Evolutionary conservation across 2,888 invertebrate genomes (phyloP), one percentile per base, ranked within the genome.

Genomic region (Listrodromus nycthemerus): DNA sequence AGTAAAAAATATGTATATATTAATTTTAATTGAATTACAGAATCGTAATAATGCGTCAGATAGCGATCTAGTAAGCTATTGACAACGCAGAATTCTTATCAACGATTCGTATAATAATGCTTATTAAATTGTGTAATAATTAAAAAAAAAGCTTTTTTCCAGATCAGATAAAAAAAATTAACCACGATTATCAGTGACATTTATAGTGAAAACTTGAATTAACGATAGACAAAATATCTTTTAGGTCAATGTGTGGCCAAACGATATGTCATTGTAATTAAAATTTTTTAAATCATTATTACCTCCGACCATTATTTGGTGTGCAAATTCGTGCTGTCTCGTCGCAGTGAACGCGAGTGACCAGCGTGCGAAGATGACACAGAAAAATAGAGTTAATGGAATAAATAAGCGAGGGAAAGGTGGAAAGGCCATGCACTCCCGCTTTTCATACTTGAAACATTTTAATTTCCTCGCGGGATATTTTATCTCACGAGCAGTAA

Each of bases 401-500:
- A 80, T 83, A 80, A 83, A 83, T 77, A 83, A 80, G 77, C 77
- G 77, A 80, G 80, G 67, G 33, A 83, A 73, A 77, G 67, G 74
- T 48, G 41, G 48, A 33, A 63, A 33, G 48, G 33, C 74, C 74
- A 65, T 48, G 48, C 74, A 74, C 74, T 63, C 76, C 71, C 61
- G 73, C 69, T 70, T 55, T 71, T 52, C 66, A 79, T 76, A 73
- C 69, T 80, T 82, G 86, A 86, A 61, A 84, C 87, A 87, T 89
- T 89, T 90, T 90, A 90, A 90, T 90, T 90, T 88, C 88, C 88
- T 85, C 78, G 55, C 80, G 79, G 84, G 86, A 88, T 90, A 89
- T 89, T 90, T 90, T 88, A 87, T 87, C 82, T 79, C 65, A 61
- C 67, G 50, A 75, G 52, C 80, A 45, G 76, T 71, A 76, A 76